phyloP scores from a whole-genome alignment of 1,140 invertebrate genomes.

The Ooceraea biroi region DNA sequence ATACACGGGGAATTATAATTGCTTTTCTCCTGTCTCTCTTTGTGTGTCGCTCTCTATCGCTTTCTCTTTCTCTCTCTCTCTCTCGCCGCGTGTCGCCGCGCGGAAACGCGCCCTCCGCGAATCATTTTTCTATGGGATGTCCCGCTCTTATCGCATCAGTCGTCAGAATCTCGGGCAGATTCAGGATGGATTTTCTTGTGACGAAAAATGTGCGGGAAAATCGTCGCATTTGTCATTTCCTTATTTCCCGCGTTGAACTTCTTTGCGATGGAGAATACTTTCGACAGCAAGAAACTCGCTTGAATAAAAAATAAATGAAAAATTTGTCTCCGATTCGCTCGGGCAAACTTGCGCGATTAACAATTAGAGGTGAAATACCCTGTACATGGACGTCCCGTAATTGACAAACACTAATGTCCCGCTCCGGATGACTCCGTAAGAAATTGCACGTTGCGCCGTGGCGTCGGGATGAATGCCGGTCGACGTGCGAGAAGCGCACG shows the following conservation, averaged over 20 bases:
- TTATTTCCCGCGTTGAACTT: no score
- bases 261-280: no score
- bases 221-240: slow-evolving; percentile 5
- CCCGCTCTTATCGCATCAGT: neutral
- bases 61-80: neutral
- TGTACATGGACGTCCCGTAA: slow-evolving; percentile 47
- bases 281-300: no score
- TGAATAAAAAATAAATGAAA: neutral
- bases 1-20: slow-evolving; percentile 84
- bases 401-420: slow-evolving; percentile 74
- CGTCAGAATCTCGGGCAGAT: neutral
- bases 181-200: neutral
- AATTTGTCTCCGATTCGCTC: neutral
- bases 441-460: slow-evolving; percentile 38
- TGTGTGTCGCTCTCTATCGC: neutral
- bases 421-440: slow-evolving; percentile 37
- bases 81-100: slow-evolving; percentile 50
- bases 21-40: slow-evolving; percentile 67
- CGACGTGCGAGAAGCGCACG: slow-evolving; percentile 6
- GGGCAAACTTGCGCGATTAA: no score
- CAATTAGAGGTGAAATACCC: neutral
- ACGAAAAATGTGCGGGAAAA: neutral
- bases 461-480: slow-evolving; percentile 1
- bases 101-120: slow-evolving; percentile 49
- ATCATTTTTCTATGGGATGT: slow-evolving; percentile 13